These are phyloP conservation scores for Syngnathoides biaculeatus DNA, from an alignment of 2,113 vertebrate genomes.

Conservation along the genomic window DNA sequence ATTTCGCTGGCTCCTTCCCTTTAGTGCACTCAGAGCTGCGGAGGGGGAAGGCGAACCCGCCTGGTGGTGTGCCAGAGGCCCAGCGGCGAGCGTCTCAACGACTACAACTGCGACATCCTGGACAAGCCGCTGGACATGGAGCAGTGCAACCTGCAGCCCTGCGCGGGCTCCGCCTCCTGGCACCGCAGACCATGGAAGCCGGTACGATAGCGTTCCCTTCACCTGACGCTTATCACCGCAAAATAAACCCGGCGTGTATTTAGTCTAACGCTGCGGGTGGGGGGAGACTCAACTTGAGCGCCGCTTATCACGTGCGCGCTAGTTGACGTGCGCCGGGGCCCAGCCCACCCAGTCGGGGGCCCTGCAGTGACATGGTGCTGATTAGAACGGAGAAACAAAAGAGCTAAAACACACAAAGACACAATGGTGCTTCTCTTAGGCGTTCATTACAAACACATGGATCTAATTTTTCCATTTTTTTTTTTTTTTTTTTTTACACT, in stretches of 20 bases:
- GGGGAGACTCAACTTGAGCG: conserved; percentile 24
- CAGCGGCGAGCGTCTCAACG: conserved; percentile 80
- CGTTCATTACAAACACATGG: conserved; percentile 62
- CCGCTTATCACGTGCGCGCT: conserved; percentile 24
- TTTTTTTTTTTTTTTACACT: conserved; percentile 23
- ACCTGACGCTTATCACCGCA: conserved; percentile 37
- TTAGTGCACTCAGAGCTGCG: conserved; percentile 90
- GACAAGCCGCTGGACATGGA: conserved; percentile 84
- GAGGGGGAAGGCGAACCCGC: conserved; percentile 85
- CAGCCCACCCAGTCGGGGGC: conserved; percentile 53
- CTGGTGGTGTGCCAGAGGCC: conserved; percentile 89
- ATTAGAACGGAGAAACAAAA: conserved; percentile 49
- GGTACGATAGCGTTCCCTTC: conserved; percentile 84
- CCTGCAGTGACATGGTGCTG: conserved; percentile 51
- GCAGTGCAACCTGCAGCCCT: conserved; percentile 84
- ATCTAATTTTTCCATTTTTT: conserved; percentile 40
- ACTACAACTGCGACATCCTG: conserved; percentile 87
- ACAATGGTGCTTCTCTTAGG: conserved; percentile 57
- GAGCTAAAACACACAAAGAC: conserved; percentile 29
- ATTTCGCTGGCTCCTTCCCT: conserved; percentile 9
- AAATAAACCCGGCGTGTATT: conserved; percentile 41
- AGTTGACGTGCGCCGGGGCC: conserved; percentile 13
- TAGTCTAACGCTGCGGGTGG: conserved; percentile 34
- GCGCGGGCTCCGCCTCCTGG: conserved; percentile 85
- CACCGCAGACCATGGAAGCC: conserved; percentile 90